A percentile compares a stretch with the other conserved stretches of the same genome.
Conservation (phyloP, 2,113 vertebrate genomes). For the Siphamia tubifer region DNA sequence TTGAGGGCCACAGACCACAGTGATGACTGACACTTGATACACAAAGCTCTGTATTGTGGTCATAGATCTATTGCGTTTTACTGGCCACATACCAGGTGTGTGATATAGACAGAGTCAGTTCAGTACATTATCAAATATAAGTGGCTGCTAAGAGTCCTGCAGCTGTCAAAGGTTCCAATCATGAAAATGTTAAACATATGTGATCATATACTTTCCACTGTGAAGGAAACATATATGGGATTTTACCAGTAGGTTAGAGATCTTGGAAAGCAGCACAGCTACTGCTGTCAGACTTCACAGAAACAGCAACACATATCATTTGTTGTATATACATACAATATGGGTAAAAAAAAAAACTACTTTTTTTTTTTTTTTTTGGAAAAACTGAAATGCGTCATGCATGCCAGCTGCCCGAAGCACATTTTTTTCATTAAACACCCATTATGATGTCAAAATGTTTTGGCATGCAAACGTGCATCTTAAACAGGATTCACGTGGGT, state of each 20-base stretch:
- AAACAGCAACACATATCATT: neutral
- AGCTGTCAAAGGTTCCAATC: slow-evolving; percentile 41
- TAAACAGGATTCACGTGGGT: no score
- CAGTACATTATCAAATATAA: slow-evolving; percentile 63
- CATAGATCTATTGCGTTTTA: slow-evolving; percentile 44
- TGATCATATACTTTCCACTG: slow-evolving; percentile 21
- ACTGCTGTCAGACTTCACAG: slow-evolving; percentile 11
- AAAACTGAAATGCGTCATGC: neutral
- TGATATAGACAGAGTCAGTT: slow-evolving; percentile 58
- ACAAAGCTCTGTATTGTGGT: slow-evolving; percentile 74
- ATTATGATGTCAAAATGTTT: slow-evolving; percentile 6
- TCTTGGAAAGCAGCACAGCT: neutral
- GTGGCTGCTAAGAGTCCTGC: slow-evolving; percentile 41
- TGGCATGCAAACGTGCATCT: neutral
- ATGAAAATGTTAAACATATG: slow-evolving; percentile 27
- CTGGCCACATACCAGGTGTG: slow-evolving; percentile 72
- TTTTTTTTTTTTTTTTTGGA: slow-evolving; percentile 5
- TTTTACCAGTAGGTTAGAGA: neutral
- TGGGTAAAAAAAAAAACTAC: slow-evolving; percentile 2
- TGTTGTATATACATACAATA: neutral
- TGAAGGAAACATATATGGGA: neutral
- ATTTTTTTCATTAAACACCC: slow-evolving; percentile 2
- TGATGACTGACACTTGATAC: slow-evolving; percentile 71
- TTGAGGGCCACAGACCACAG: slow-evolving; percentile 57
- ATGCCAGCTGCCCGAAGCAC: slow-evolving; percentile 5